These are phyloP conservation scores for Pedicia rivosa DNA, from an alignment of 2,888 invertebrate species.

Conservation along the genomic window DNA sequence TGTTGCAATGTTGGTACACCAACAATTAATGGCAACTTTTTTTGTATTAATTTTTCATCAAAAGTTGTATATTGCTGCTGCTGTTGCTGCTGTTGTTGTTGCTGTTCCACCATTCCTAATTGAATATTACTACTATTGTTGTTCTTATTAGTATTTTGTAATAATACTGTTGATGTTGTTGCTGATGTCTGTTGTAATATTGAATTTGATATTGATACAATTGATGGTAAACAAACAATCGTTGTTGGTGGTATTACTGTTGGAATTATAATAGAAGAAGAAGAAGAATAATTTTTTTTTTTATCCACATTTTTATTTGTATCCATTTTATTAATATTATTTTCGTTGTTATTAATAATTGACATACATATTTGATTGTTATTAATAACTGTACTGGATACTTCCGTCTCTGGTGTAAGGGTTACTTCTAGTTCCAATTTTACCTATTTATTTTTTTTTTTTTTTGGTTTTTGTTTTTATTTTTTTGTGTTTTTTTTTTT, in stretches of 20 bases:
- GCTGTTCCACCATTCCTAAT: conserved; percentile 13
- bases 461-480: too few relatives aligned
- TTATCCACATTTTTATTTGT: too few relatives aligned
- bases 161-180: conserved; percentile 13
- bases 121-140: not conserved
- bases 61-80: too few relatives aligned
- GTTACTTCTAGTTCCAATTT: conserved; percentile 37
- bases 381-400: conserved; percentile 35
- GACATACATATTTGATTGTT: too few relatives aligned
- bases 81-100: conserved; percentile 11
- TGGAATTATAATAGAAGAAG: too few relatives aligned
- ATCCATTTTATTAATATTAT: not conserved
- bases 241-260: conserved; percentile 37
- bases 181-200: conserved; percentile 13
- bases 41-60: too few relatives aligned
- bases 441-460: too few relatives aligned
- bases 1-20: conserved; percentile 13
- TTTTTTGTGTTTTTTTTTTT: too few relatives aligned
- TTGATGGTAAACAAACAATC: conserved; percentile 34
- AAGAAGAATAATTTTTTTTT: too few relatives aligned
- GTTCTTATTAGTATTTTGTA: not conserved
- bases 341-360: conserved; percentile 6
- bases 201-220: conserved; percentile 21
- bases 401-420: conserved; percentile 43
- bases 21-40: too few relatives aligned